Base-by-base conservation (phyloP, 2,113 vertebrate species). In the Cichladusa arquata region DNA sequence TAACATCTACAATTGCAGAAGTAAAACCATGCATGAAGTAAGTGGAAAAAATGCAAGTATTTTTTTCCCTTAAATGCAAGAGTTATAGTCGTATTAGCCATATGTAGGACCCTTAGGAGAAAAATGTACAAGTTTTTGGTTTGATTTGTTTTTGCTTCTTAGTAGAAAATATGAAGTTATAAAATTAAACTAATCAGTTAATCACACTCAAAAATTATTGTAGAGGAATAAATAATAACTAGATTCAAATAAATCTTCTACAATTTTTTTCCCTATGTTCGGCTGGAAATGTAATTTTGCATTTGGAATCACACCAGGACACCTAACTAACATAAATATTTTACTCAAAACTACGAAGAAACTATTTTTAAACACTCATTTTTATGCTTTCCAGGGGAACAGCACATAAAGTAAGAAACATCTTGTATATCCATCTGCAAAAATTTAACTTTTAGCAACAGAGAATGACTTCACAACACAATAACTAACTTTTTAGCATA, bases 361-460 rank as follows among this genome's bases (percentile, higher is more conserved):
- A 38, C 18, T 19, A 64, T 38, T 83, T 85, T 82, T 23, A 90
- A 93, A 57, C 14, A 28, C 64, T 47, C 5, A n/a, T 54, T 90
- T 90, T 86, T 66, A 73, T 56, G 56, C 9, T 77, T 90, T 93
- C 51, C 44, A 92, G 26, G 24, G 56, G 77, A 95, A 61, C 24
- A 91, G 81, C 44, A 76, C 19, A 73, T 83, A 87, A 91, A 91
- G 33, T 56, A 86, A 81, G 45, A 72, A 65, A 77, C 36, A 70
- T 73, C 85, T 90, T 96, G 66, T 61, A 81, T 50, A 73, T 58
- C 15, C n/a, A 88, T 83, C 66, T 70, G 71, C n/a, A 88, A 86
- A 83, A 83, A n/a, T 34, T 36, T 66, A 77, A 88, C 38, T 83
- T 83, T 2, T 2, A 81, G 45, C 42, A 83, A 50, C 9, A 73